These are phyloP conservation scores for Lysandra coridon DNA, from an alignment of 2,888 invertebrate genomes.

Conservation along the genomic window DNA sequence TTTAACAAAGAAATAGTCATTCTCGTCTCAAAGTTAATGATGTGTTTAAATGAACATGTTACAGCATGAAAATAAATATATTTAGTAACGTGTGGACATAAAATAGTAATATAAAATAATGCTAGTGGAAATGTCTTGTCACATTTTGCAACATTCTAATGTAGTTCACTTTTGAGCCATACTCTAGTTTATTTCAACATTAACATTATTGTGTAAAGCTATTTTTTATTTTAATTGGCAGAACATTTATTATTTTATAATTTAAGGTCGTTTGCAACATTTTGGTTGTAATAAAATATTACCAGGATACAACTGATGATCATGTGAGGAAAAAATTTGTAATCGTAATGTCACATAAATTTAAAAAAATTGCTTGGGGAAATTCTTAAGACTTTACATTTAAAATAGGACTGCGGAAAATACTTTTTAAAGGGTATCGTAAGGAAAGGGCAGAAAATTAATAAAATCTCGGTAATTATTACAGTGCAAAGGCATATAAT, in stretches of 20 bases:
- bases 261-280: not conserved
- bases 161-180: not conserved
- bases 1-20: too few relatives aligned
- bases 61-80: too few relatives aligned
- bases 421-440: not conserved
- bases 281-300: not conserved
- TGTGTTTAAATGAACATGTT: not conserved
- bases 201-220: not conserved
- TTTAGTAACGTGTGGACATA: not conserved
- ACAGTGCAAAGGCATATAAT: too few relatives aligned
- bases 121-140: not conserved
- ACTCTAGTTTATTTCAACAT: not conserved
- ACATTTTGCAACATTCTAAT: not conserved
- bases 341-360: not conserved
- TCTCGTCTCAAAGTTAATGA: too few relatives aligned
- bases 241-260: not conserved
- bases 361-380: not conserved
- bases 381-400: not conserved
- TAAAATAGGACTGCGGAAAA: not conserved
- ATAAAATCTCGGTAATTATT: not conserved
- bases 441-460: not conserved
- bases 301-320: not conserved
- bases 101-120: not conserved
- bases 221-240: constrained; percentile 8
- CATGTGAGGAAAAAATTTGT: not conserved